Percentiles rank a stretch among this genome's conserved stretches.
phyloP scores from a whole-genome alignment of 2,888 invertebrate species.

The Epinotia ramella region DNA sequence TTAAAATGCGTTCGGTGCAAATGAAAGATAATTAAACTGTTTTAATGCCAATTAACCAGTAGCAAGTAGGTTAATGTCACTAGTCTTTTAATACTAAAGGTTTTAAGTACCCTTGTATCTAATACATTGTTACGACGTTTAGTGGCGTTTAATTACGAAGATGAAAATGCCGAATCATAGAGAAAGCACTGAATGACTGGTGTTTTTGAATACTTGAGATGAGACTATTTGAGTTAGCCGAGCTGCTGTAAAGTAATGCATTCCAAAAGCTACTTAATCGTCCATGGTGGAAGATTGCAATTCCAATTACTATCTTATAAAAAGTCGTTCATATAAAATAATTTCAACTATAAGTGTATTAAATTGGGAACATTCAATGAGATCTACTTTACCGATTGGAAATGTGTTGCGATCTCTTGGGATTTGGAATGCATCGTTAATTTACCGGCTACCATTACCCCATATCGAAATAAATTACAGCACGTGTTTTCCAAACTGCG shows the following conservation, averaged over 20 bases:
- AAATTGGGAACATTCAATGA: conserved; percentile 11
- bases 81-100: not conserved
- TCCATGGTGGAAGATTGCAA: no score
- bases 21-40: conserved; percentile 20
- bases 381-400: not conserved
- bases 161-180: conserved; percentile 69
- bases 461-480: no score
- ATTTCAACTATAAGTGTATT: not conserved
- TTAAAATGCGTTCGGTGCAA: conserved; percentile 16
- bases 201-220: conserved; percentile 1
- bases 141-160: conserved; percentile 12
- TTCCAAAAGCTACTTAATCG: no score
- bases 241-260: no score
- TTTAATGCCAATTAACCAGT: conserved; percentile 61
- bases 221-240: no score
- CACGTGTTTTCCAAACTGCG: no score
- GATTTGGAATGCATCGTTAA: no score
- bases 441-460: no score
- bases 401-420: no score
- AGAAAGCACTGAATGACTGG: conserved; percentile 61
- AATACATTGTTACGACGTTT: not conserved
- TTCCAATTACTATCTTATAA: no score
- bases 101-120: not conserved
- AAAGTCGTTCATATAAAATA: no score
- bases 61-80: conserved; percentile 53